Base-by-base conservation (phyloP, 2,113 vertebrate species). In the Pycnonotus jocosus region DNA sequence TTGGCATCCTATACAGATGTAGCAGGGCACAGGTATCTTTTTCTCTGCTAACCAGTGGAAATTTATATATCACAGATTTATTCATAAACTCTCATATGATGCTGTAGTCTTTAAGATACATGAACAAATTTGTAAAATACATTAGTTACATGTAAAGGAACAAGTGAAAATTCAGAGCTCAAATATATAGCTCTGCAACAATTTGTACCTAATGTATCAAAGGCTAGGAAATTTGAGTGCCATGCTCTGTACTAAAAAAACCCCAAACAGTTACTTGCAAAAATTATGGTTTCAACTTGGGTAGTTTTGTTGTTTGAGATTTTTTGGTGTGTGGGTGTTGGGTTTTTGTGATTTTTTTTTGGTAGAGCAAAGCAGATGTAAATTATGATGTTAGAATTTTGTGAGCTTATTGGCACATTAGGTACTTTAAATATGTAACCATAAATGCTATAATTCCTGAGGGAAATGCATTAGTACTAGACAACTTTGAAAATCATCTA, bases 271-370 rank as follows among this genome's bases (percentile, higher is more conserved):
- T 73, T 42, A 73, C 56, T 17, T 58, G 13, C 27, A 78, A 44
- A 80, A 85, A 54, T 69, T 64, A 28, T 5, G 1, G 47, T 50
- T 76, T 60, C 62, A 54, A 37, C 18, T 11, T 45, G 14, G 4
- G 11, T 7, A 3, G 2, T 8, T 8, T 40, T 58, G 5, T 33
- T 69, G 3, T 19, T 23, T 17, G 11, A 8, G 2, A 5, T 35
- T 50, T 69, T 25, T 23, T 30, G 20, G 15, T 35, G 18, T 8
- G 8, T 40, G 18, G 4, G 17, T n/a, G 45, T 10, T 35, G 21
- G 2, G 35, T 51, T 42, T 35, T 37, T 4, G 35, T 10, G 18
- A 7, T 53, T 19, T 54, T 28, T 28, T 42, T 37, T 33, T 37
- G 3, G 4, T 25, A 40, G n/a, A 70, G 22, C 5, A 87, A 81